These are phyloP conservation scores for Kryphioiulus occultus DNA, from an alignment of 2,888 invertebrate species.

Conservation along the genomic window DNA sequence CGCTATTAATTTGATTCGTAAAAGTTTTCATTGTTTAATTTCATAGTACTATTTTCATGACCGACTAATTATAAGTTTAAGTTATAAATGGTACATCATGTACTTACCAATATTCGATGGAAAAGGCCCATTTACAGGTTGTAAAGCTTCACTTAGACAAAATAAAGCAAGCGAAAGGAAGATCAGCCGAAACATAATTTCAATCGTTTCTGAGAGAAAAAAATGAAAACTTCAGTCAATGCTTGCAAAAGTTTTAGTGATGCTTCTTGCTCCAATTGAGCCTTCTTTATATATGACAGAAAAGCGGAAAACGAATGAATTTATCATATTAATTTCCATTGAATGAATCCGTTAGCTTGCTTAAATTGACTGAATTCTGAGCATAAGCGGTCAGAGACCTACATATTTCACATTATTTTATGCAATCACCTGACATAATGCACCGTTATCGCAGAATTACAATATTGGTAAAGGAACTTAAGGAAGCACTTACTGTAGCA, in stretches of 20 bases:
- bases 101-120: neutral
- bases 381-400: neutral
- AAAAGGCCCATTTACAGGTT: too few relatives aligned
- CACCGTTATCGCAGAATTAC: neutral
- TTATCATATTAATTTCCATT: neutral
- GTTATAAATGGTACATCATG: neutral
- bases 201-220: neutral
- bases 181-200: neutral
- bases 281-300: neutral
- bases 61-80: too few relatives aligned
- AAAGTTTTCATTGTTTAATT: too few relatives aligned
- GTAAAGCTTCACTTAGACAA: neutral
- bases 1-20: too few relatives aligned
- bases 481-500: too few relatives aligned
- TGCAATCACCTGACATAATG: neutral
- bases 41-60: too few relatives aligned
- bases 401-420: neutral
- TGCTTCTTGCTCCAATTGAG: neutral
- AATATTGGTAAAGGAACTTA: too few relatives aligned
- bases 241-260: neutral
- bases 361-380: neutral
- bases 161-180: neutral
- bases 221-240: neutral
- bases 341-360: neutral
- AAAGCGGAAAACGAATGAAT: slow-evolving; percentile 2